Base-by-base conservation (phyloP, 2,797 vertebrate genomes). In the Harpagifer antarcticus region DNA sequence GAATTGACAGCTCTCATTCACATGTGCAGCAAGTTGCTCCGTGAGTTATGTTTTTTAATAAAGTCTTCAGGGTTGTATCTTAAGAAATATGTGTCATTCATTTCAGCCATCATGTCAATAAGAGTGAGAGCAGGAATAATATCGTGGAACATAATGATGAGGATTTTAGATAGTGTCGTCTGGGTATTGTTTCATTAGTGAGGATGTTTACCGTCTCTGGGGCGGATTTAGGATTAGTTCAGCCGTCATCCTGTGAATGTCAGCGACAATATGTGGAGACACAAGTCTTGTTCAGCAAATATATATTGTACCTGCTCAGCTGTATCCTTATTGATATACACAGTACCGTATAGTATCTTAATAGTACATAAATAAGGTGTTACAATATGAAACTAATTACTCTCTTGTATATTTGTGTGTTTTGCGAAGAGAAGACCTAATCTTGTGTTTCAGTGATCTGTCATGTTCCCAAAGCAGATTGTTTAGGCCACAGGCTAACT, bases 151-250 rank as follows among this genome's bases (percentile, higher is more conserved):
- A 60, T 63, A 20, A 61, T 67, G 15, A 70, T 42, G 40, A 62
- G 60, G 61, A 78, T 86, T 82, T 66, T 76, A 72, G 43, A 13
- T 2, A 2, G 7, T 50, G 63, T 59, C 27, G 9, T 76, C 27
- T 72, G 73, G 61, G 17, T 82, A 76, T 77, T 79, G 68, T 87
- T 88, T 79, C 63, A 86, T 89, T 81, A 79, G 57, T 76, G 76
- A 43, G 72, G 61, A 59, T 78, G 79, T 81, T 71, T 54, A 10
- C 60, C 42, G 60, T 86, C 72, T 84, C 69, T 49, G 15, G 57
- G 60, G 58, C 9, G 19, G 82, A 84, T 82, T 78, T 72, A n/a
- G 47, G 75, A 84, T 81, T 77, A 81, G 68, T 59, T 68, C 74
- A 74, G 52, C 64, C 61, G 57, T 74, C 58, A 74, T 73, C 44